phyloP scores from a whole-genome alignment of 2,888 invertebrate species.

The Steinernema carpocapsae region DNA sequence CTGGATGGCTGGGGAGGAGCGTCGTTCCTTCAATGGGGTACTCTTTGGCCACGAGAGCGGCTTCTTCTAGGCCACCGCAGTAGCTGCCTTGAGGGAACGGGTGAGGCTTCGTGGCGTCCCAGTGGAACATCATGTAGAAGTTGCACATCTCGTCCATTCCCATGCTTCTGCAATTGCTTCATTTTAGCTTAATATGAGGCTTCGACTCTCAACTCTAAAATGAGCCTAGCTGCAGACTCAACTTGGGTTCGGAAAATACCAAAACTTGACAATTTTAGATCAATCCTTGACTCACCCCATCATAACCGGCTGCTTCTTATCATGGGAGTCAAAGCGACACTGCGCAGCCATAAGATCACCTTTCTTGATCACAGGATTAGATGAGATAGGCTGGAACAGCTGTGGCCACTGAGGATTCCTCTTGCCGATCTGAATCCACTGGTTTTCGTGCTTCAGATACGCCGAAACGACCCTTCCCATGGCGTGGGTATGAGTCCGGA shows the following conservation, averaged over 20 bases:
- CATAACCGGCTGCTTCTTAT: conserved; percentile 68
- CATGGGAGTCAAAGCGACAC: conserved; percentile 73
- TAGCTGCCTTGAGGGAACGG: conserved; percentile 67
- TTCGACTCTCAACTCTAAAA: too few relatives aligned
- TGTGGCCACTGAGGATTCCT: conserved; percentile 76
- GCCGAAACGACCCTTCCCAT: conserved; percentile 71
- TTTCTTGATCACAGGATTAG: conserved; percentile 70
- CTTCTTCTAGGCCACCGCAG: conserved; percentile 47
- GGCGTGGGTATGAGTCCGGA: conserved; percentile 72
- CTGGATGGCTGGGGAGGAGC: conserved; percentile 72
- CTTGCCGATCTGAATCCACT: conserved; percentile 71
- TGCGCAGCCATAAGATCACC: conserved; percentile 73
- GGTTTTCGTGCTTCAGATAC: conserved; percentile 69
- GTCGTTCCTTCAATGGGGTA: conserved; percentile 62
- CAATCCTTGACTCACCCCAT: conserved; percentile 73
- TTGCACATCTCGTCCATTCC: conserved; percentile 73
- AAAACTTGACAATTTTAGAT: too few relatives aligned
- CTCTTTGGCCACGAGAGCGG: conserved; percentile 41
- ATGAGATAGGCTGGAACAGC: conserved; percentile 73
- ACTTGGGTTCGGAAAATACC: too few relatives aligned
- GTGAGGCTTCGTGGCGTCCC: conserved; percentile 66
- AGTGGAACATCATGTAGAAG: conserved; percentile 73
- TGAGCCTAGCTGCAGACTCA: too few relatives aligned
- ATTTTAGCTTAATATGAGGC: background rate
- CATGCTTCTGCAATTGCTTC: conserved; percentile 67